A percentile compares a stretch with the other conserved stretches of the same genome.
phyloP scores from a whole-genome alignment of 2,797 vertebrate species.

The Syncerus caffer region DNA sequence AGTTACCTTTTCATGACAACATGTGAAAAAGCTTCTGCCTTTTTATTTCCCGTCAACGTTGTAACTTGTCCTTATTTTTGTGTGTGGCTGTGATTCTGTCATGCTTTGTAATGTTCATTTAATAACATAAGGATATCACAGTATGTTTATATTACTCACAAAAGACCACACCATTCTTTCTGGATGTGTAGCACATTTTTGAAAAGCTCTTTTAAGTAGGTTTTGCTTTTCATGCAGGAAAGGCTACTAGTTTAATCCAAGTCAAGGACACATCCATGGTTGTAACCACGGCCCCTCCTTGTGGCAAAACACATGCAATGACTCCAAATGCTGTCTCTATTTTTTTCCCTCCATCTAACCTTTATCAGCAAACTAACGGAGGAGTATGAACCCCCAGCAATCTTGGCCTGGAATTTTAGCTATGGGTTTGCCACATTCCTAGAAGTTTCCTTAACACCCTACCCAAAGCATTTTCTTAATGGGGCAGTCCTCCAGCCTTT shows the following conservation, averaged over 20 bases:
- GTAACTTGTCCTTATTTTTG: slow-evolving; percentile 54
- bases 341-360: slow-evolving; percentile 43
- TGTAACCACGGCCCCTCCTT: slow-evolving; percentile 84
- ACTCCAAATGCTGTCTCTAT: slow-evolving; percentile 33
- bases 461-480: slow-evolving; percentile 58
- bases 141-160: slow-evolving; percentile 64
- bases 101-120: slow-evolving; percentile 71
- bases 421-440: slow-evolving; percentile 28
- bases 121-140: slow-evolving; percentile 53
- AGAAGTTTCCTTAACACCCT: slow-evolving; percentile 22
- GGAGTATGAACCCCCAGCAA: slow-evolving; percentile 20
- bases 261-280: slow-evolving; percentile 80
- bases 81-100: slow-evolving; percentile 46
- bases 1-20: slow-evolving; percentile 79
- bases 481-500: not conserved
- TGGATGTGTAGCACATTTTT: slow-evolving; percentile 55
- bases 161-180: slow-evolving; percentile 57
- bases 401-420: slow-evolving; percentile 60
- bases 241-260: slow-evolving; percentile 64
- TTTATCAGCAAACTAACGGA: slow-evolving; percentile 46
- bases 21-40: slow-evolving; percentile 74
- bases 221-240: slow-evolving; percentile 73
- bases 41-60: slow-evolving; percentile 76
- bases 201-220: slow-evolving; percentile 71
- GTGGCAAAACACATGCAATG: slow-evolving; percentile 79